Percentiles rank a stretch among this genome's conserved stretches.
phyloP scores from a whole-genome alignment of 2,797 vertebrate species.

The Cyclopterus lumpus region DNA sequence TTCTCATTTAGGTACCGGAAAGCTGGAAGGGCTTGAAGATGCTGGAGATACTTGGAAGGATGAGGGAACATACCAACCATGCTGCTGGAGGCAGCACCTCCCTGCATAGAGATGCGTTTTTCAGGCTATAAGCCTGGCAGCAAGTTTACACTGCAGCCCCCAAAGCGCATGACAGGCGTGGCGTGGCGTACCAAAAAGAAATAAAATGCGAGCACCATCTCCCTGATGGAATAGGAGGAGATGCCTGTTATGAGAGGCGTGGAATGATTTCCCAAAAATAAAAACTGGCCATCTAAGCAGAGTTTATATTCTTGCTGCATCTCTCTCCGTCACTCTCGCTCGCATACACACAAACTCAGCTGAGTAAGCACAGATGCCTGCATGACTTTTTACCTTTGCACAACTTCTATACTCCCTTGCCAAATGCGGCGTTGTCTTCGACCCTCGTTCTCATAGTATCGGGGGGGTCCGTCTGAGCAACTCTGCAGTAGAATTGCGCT shows the following conservation, averaged over 20 bases:
- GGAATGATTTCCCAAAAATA: constrained; percentile 71
- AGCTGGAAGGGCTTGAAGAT: constrained; percentile 64
- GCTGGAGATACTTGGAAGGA: constrained; percentile 55
- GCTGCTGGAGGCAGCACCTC: constrained; percentile 60
- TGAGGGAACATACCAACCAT: constrained; percentile 50
- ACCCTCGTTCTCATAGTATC: constrained; percentile 52
- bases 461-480: constrained; percentile 57
- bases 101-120: constrained; percentile 59
- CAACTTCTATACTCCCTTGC: constrained; percentile 58
- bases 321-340: constrained; percentile 26
- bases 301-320: constrained; percentile 68
- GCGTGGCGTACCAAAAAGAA: constrained; percentile 51
- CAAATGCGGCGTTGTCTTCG: constrained; percentile 76
- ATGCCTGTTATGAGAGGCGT: constrained; percentile 63
- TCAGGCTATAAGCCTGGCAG: constrained; percentile 67
- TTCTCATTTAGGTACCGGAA: constrained; percentile 62
- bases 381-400: constrained; percentile 76
- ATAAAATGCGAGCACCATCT: constrained; percentile 42
- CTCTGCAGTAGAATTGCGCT: constrained; percentile 50
- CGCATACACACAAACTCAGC: constrained; percentile 64
- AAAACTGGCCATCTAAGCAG: constrained; percentile 70
- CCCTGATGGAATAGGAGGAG: constrained; percentile 66
- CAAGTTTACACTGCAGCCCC: constrained; percentile 59
- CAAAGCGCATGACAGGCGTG: constrained; percentile 67
- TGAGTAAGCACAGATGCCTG: constrained; percentile 76